Evolutionary conservation across 1,140 invertebrate genomes (phyloP), one percentile per base, ranked within the genome.

Genomic region (Drosophila tani): DNA sequence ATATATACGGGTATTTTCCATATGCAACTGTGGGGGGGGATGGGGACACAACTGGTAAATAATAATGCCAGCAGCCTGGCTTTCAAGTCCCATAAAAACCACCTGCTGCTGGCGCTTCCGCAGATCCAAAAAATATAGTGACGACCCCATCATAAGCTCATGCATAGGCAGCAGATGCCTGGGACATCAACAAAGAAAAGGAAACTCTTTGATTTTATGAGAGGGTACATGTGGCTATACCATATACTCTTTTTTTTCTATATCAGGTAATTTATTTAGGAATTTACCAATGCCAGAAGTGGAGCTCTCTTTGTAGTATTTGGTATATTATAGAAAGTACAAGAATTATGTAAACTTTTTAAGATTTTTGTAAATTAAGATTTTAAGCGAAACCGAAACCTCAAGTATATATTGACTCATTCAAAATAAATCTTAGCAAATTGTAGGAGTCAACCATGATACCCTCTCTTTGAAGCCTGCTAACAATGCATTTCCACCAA

Each of bases 41-140:
- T 47, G 19, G 24, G 24, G 21, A 27, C 41, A 56, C 78, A 58
- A 62, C 69, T 69, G 74, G 49, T 40, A 32, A 43, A 41, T 47
- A 81, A 82, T 86, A 78, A 74, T 60, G 77, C 43, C 57, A 64
- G 40, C 38, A 24, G 51, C 32, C 41, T 50, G 43, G 35, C 35
- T 47, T n/a, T 21, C 19, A 17, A 50, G 19, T 40, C 19, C 69
- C 59, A 88, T 88, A 66, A 62, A 88, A 88, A 84, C 84, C 84
- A 88, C 84, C 85, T 88, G 84, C 84, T 88, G 81, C 84, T 77
- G 57, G 41, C 40, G 24, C 49, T 70, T 66, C 35, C 46, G 60
- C 29, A 50, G 62, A 46, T 15, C 45, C 51, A 40, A 24, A 57
- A 32, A 57, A 57, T 49, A 40, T 53, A 17, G 75, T 50, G 71